Evolutionary conservation across 1,140 invertebrate species (phyloP).

Genomic region (Apis cerana): DNA sequence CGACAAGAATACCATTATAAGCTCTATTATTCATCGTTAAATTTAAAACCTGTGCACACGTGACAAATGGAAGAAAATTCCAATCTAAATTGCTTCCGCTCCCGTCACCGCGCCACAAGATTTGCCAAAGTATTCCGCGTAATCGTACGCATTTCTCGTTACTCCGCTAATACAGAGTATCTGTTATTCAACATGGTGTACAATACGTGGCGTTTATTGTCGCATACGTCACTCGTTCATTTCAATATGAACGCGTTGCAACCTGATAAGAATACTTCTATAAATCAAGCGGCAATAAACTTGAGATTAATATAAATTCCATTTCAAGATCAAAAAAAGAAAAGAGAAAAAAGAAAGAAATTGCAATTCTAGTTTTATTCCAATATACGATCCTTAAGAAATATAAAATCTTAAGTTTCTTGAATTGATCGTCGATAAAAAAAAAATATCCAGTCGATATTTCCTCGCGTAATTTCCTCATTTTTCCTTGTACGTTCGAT

Average conservation of each 20-base stretch:
- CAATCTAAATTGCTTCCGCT: constrained; percentile 1
- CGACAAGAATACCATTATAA: no score
- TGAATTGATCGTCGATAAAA: not conserved
- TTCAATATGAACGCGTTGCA: constrained; percentile 20
- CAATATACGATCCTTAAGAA: no score
- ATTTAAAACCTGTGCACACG: not conserved
- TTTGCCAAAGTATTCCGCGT: constrained; percentile 20
- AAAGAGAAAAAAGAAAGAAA: not conserved
- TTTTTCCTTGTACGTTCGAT: no score
- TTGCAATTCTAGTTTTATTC: no score
- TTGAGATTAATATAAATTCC: not conserved
- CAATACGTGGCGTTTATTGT: not conserved
- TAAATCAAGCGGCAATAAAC: constrained; percentile 31
- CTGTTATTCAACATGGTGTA: not conserved
- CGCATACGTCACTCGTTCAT: not conserved
- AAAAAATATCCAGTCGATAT: not conserved
- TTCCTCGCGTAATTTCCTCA: not conserved
- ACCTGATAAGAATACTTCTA: constrained; percentile 13
- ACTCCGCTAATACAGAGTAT: not conserved
- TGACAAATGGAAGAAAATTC: constrained; percentile 15
- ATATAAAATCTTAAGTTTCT: no score
- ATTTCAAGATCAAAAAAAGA: not conserved
- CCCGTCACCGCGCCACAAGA: not conserved
- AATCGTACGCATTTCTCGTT: constrained; percentile 19
- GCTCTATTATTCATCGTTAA: not conserved